A percentile compares a stretch with the other conserved stretches of the same genome.
phyloP scores from a whole-genome alignment of 1,140 invertebrate genomes.

The Lethocerus indicus region DNA sequence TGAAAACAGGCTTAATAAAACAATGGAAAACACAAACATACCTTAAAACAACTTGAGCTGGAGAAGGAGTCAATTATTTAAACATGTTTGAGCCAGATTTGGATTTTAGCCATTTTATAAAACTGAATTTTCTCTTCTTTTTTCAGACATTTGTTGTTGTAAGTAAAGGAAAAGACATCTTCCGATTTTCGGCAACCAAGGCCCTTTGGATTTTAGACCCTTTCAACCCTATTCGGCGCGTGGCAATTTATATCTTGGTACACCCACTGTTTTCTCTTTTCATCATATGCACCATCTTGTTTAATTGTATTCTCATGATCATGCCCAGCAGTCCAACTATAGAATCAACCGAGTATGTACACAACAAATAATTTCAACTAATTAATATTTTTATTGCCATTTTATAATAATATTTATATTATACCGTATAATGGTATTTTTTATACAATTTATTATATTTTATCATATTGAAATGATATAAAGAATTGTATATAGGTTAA shows the following conservation, averaged over 20 bases:
- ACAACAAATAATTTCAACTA: too few species aligned
- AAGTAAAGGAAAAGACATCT: conserved; percentile 96
- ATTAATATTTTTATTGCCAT: conserved; percentile 1
- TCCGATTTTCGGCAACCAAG: conserved; percentile 93
- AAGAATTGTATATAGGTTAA: not conserved
- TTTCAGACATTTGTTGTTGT: conserved; percentile 94
- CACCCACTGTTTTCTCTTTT: conserved; percentile 95
- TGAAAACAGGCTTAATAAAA: too few species aligned
- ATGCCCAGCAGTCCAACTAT: conserved; percentile 82
- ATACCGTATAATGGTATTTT: conserved; percentile 3
- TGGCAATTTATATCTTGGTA: conserved; percentile 93
- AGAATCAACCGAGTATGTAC: conserved; percentile 91
- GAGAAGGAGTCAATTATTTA: too few species aligned
- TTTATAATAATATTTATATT: not conserved
- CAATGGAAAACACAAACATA: too few species aligned
- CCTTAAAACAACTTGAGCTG: too few species aligned
- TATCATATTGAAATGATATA: not conserved
- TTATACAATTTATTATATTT: not conserved
- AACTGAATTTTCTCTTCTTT: conserved; percentile 21
- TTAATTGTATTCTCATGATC: conserved; percentile 97
- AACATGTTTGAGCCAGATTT: too few species aligned
- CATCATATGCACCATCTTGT: conserved; percentile 94
- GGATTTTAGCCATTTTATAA: too few species aligned
- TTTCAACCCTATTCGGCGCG: conserved; percentile 91
- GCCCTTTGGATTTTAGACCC: conserved; percentile 89